Conservation (phyloP, 2,888 invertebrate species). For the Congeria kusceri region DNA sequence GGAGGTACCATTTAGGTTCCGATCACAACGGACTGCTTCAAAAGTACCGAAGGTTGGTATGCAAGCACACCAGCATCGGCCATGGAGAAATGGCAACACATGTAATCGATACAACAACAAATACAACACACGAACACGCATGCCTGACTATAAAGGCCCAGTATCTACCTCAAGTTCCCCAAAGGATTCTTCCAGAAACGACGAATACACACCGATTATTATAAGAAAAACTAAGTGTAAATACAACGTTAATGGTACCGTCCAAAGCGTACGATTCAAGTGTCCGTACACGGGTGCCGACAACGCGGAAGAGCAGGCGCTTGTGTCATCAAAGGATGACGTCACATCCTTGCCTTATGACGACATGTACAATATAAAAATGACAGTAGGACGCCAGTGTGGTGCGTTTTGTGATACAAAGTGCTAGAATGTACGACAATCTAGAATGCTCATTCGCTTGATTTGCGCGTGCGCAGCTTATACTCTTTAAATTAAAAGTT, state of each 20-base stretch:
- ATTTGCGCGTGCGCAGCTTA: not conserved
- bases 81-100: no score
- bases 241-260: not conserved
- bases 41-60: no score
- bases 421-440: not conserved
- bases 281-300: not conserved
- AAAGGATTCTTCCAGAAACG: not conserved
- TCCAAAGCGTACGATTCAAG: not conserved
- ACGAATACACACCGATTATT: not conserved
- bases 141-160: not conserved
- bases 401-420: not conserved
- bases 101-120: no score
- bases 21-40: not conserved
- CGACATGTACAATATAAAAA: not conserved
- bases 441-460: not conserved
- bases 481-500: not conserved
- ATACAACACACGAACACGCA: no score
- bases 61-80: no score
- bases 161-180: not conserved
- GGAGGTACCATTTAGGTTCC: not conserved
- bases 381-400: not conserved
- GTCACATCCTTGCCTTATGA: not conserved
- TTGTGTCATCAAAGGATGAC: not conserved
- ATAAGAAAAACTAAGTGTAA: slow-evolving; percentile 1
- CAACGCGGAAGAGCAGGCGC: no score